phyloP scores from a whole-genome alignment of 2,888 invertebrate species.

The Xanthostigma xanthostigma region DNA sequence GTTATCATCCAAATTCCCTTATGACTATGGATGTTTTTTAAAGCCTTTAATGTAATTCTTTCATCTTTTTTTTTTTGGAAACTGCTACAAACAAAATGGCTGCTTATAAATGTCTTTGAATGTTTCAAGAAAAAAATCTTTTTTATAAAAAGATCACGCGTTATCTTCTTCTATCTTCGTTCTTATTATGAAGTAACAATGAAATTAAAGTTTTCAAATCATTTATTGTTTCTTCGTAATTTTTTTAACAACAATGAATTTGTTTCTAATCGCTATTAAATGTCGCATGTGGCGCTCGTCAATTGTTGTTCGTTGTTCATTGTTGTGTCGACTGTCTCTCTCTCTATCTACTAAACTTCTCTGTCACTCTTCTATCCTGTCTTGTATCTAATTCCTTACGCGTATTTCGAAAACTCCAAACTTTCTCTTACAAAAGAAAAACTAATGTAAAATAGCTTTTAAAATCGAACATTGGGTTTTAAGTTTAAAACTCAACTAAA shows the following conservation, averaged over 20 bases:
- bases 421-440: not conserved
- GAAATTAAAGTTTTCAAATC: not conserved
- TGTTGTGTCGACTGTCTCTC: conserved; percentile 25
- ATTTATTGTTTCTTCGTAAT: not conserved
- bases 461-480: no score
- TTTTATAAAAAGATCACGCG: not conserved
- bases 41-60: not conserved
- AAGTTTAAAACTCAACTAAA: no score
- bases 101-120: not conserved
- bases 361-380: not conserved
- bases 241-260: not conserved
- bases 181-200: not conserved
- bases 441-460: no score
- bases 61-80: not conserved
- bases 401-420: not conserved
- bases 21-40: not conserved
- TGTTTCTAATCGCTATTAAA: not conserved
- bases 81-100: not conserved
- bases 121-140: not conserved
- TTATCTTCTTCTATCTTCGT: conserved; percentile 8
- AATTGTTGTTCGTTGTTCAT: conserved; percentile 28
- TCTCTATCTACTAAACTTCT: conserved; percentile 17
- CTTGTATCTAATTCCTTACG: not conserved
- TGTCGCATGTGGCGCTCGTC: conserved; percentile 26
- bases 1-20: conserved; percentile 31